A percentile compares a stretch with the other conserved stretches of the same genome.
Conservation (phyloP, 2,888 invertebrate species). For the Parnassius smintheus region DNA sequence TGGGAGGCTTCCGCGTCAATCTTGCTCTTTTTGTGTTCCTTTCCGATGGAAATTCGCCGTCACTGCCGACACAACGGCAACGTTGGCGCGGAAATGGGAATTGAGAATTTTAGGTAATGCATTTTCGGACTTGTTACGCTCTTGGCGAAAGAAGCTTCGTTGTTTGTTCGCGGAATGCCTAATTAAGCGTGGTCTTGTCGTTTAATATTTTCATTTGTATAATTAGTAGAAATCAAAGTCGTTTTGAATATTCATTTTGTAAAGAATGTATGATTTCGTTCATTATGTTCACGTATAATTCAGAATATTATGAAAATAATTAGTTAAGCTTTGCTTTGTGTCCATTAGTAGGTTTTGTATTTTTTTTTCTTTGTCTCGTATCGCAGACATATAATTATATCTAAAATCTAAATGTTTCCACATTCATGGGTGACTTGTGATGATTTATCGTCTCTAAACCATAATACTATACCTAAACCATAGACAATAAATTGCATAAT, state of each 20-base stretch:
- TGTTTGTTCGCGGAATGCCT: conserved; percentile 22
- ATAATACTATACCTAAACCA: no score
- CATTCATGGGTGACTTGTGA: no score
- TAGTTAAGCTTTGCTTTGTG: no score
- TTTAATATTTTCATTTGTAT: not conserved
- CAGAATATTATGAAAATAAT: no score
- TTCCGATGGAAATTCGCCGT: conserved; percentile 68
- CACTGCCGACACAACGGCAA: conserved; percentile 34
- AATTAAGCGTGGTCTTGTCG: conserved; percentile 8
- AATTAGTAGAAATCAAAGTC: not conserved
- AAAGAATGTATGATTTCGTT: no score
- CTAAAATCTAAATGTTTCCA: no score
- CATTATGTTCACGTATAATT: no score
- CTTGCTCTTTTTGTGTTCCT: conserved; percentile 69
- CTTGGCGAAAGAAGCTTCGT: conserved; percentile 18
- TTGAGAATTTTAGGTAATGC: conserved; percentile 64
- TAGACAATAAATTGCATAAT: no score
- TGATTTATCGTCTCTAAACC: no score
- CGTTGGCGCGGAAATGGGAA: conserved; percentile 54
- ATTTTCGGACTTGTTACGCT: conserved; percentile 35
- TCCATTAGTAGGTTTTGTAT: no score
- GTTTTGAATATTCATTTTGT: not conserved
- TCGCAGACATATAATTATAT: no score
- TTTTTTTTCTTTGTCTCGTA: no score
- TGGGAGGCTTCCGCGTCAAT: conserved; percentile 33